These are phyloP conservation scores for Brachionus sp. DNA, from an alignment of 1,140 invertebrate genomes.

Conservation along the genomic window DNA sequence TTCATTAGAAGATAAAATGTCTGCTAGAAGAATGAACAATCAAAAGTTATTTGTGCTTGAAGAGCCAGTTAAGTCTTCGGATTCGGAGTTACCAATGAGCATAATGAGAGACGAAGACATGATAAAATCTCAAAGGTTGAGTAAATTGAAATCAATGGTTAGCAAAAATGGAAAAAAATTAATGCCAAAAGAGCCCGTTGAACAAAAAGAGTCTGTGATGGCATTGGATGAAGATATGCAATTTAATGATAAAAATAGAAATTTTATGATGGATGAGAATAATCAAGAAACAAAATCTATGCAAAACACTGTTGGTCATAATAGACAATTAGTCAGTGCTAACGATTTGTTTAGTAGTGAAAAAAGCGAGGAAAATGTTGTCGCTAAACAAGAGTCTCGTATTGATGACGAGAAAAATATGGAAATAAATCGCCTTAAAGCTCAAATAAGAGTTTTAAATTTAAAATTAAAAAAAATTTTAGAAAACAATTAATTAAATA, in stretches of 20 bases:
- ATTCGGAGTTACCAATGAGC: not conserved
- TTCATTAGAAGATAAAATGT: not conserved
- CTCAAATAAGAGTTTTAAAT: not conserved
- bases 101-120: not conserved
- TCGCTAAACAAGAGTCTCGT: not conserved
- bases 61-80: not conserved
- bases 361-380: not conserved
- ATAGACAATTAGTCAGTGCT: not conserved
- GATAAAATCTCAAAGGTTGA: not conserved
- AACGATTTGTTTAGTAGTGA: not conserved
- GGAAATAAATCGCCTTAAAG: not conserved
- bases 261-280: not conserved
- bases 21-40: not conserved
- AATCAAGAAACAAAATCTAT: not conserved
- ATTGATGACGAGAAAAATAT: not conserved
- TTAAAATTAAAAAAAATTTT: not conserved
- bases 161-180: not conserved
- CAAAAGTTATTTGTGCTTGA: not conserved
- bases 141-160: not conserved
- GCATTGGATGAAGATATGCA: not conserved
- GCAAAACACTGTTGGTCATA: not conserved
- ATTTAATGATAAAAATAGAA: not conserved
- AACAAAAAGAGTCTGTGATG: not conserved
- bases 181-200: not conserved
- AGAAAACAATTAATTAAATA: not conserved